Evolutionary conservation across 2,797 vertebrate genomes (phyloP).

Genomic region (Acipenser ruthenus): DNA sequence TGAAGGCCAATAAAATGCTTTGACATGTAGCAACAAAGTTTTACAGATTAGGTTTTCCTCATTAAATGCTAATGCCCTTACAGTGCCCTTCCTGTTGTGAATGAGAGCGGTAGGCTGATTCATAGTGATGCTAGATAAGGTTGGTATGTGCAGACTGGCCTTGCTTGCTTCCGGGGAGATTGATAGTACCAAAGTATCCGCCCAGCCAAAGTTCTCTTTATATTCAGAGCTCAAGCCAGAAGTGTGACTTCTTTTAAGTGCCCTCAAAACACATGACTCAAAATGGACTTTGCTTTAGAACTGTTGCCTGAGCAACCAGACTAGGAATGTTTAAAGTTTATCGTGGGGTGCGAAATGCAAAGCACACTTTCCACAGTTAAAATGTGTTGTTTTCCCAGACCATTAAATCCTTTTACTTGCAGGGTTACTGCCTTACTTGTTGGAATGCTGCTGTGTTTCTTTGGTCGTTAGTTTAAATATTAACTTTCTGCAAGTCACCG

Average conservation of each 20-base stretch:
- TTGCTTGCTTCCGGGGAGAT: constrained; percentile 17
- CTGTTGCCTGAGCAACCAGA: constrained; percentile 49
- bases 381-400: constrained; percentile 40
- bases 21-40: constrained; percentile 44
- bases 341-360: constrained; percentile 60
- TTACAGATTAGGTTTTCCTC: constrained; percentile 24
- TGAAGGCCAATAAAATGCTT: constrained; percentile 44
- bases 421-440: constrained; percentile 28
- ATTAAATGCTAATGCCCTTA: constrained; percentile 11
- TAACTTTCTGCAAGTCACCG: neutral
- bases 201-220: constrained; percentile 25
- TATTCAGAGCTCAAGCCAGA: constrained; percentile 29
- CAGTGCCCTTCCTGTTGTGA: constrained; percentile 29
- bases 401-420: constrained; percentile 44
- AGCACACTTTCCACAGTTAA: constrained; percentile 49
- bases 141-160: constrained; percentile 28
- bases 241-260: constrained; percentile 32
- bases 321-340: constrained; percentile 57
- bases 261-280: constrained; percentile 50
- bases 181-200: constrained; percentile 22
- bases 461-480: neutral
- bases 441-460: constrained; percentile 30
- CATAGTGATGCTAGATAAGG: constrained; percentile 33
- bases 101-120: constrained; percentile 26
- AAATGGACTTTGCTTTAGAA: constrained; percentile 52